phyloP scores from a whole-genome alignment of 2,888 invertebrate genomes.

The Catocala sponsa region DNA sequence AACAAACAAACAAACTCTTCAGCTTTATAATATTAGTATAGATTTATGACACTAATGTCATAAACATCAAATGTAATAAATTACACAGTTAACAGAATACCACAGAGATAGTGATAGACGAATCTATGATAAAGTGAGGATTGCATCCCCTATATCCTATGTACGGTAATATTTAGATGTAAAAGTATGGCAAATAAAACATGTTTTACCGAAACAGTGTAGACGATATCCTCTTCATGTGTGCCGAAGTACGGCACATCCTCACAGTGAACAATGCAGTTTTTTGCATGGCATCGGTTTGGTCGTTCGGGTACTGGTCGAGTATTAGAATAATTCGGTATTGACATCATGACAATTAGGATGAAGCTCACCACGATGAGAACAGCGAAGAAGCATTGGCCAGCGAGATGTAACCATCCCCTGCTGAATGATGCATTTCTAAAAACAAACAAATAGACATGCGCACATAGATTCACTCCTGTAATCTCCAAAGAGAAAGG shows the following conservation, averaged over 20 bases:
- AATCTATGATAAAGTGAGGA: no score
- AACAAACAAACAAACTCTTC: no score
- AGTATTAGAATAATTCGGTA: conserved; percentile 41
- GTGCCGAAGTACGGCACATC: conserved; percentile 58
- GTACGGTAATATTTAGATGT: no score
- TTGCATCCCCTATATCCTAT: no score
- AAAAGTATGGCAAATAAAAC: neutral
- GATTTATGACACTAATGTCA: no score
- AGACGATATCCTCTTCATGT: conserved; percentile 63
- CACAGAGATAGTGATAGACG: no score
- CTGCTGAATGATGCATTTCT: conserved; percentile 77
- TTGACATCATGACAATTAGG: conserved; percentile 70
- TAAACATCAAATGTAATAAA: no score
- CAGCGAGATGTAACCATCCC: conserved; percentile 72
- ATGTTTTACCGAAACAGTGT: conserved; percentile 62
- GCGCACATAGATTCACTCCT: neutral
- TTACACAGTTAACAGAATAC: no score
- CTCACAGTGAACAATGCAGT: conserved; percentile 67
- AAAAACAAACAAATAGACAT: neutral
- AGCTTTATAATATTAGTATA: no score
- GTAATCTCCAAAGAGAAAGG: no score
- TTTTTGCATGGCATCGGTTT: conserved; percentile 51
- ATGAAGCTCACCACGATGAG: conserved; percentile 76
- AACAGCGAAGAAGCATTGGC: conserved; percentile 71
- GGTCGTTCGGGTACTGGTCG: neutral